Conservation (phyloP, 2,113 vertebrate genomes). For the Rhea americana region DNA sequence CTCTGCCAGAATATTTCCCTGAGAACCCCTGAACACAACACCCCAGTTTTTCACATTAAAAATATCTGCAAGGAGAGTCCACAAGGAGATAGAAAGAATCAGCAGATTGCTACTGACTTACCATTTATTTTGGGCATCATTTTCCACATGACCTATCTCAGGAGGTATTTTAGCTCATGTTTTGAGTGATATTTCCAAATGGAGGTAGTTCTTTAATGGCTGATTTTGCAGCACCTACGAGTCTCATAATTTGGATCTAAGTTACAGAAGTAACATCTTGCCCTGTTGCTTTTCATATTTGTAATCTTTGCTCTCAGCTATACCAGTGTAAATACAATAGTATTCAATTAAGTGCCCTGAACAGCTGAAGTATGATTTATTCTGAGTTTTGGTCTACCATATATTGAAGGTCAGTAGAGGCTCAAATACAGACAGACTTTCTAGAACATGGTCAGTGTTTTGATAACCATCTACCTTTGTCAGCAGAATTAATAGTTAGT, state of each 20-base stretch:
- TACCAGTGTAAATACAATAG: neutral
- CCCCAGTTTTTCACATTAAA: slow-evolving; percentile 60
- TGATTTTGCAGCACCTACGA: slow-evolving; percentile 19
- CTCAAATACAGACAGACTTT: neutral
- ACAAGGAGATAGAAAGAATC: slow-evolving; percentile 19
- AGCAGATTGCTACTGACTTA: slow-evolving; percentile 30
- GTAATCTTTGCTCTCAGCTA: neutral
- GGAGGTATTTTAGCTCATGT: slow-evolving; percentile 18
- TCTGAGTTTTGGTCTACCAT: neutral
- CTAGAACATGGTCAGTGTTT: neutral
- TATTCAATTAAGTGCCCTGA: neutral
- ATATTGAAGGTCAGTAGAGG: neutral
- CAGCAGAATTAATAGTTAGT: neutral
- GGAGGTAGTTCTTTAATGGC: neutral
- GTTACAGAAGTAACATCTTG: neutral
- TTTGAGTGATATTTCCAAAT: neutral
- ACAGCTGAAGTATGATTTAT: neutral
- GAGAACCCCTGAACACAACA: slow-evolving; percentile 63
- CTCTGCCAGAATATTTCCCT: slow-evolving; percentile 40
- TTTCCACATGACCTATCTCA: slow-evolving; percentile 45
- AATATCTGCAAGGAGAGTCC: slow-evolving; percentile 19
- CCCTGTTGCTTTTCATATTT: neutral
- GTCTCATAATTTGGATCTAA: slow-evolving; percentile 1
- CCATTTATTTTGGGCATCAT: slow-evolving; percentile 29
- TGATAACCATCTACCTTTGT: neutral